Evolutionary conservation across 2,888 invertebrate species (phyloP), one percentile per base, ranked within the genome.

Genomic region (Oeneis ivallda): DNA sequence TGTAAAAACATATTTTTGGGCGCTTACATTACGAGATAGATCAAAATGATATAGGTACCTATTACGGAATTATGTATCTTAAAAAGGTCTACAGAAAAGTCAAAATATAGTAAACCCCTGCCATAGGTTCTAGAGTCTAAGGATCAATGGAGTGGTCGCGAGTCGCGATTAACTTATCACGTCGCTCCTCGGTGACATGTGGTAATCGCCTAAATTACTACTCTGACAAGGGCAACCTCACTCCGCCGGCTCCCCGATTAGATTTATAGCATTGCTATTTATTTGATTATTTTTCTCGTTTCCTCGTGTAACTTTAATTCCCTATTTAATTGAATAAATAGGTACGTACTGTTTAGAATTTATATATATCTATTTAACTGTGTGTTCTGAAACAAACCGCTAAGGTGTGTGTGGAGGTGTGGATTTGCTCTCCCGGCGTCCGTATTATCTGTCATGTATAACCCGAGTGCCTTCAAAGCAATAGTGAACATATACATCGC

Each of bases 131-230:
- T 37, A 37, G 37, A 37, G 37, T 15, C 9, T 13, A 19, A 50
- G 47, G 47, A 34, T 41, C 26, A 37, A 60, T 37, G 41, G 26
- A 41, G 66, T 70, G 72, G 72, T 69, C n/a, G n/a, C n/a, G n/a
- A n/a, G 73, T 70, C 64, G 59, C 66, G 70, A 70, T 73, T 64
- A 71, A 68, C 64, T 65, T 64, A 70, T 71, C 73, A 71, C 64
- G 64, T 57, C 66, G 34, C 49, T 43, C 64, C 50, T 39, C 70
- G 66, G 73, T 70, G 74, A 73, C 71, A 71, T 56, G 67, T 66
- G 69, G 70, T 73, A 75, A 73, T 73, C 73, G 66, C 70, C 69
- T 68, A 71, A 72, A 73, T 72, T 73, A 72, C 69, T 66, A 63
- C 67, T 63, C 68, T 66, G 72, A 73, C 71, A 68, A 65, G 66